Evolutionary conservation across 2,797 vertebrate species (phyloP).

Genomic region (Pangasius mekongensis): DNA sequence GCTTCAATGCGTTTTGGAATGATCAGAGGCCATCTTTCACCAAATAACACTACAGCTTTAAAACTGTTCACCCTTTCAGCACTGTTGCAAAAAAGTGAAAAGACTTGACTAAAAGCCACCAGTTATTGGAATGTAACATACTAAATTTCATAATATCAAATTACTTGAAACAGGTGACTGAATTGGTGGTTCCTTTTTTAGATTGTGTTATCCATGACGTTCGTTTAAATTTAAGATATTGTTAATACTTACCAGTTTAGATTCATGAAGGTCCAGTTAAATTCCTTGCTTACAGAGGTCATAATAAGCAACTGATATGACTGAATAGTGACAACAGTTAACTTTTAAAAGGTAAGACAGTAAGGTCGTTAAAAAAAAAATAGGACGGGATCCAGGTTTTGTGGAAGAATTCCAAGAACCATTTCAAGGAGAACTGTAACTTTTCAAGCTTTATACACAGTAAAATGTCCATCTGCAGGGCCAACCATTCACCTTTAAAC

Average conservation of each 20-base stretch:
- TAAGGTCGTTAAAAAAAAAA: neutral
- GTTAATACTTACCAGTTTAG: neutral
- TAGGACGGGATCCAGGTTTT: neutral
- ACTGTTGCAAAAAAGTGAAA: neutral
- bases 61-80: conserved; percentile 45
- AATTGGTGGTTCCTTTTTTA: neutral
- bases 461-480: neutral
- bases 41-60: conserved; percentile 55
- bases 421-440: neutral
- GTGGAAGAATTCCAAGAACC: neutral
- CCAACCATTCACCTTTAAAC: neutral
- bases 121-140: neutral
- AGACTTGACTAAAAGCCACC: neutral
- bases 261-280: neutral
- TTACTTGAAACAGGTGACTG: neutral
- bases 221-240: neutral
- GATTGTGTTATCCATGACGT: neutral
- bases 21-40: conserved; percentile 73
- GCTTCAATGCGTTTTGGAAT: conserved; percentile 73
- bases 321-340: neutral
- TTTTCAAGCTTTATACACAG: neutral
- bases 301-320: neutral
- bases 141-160: neutral
- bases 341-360: conserved; percentile 12
- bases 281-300: neutral